Conservation (phyloP, 2,797 vertebrate species). For the Macrochelys suwanniensis region DNA sequence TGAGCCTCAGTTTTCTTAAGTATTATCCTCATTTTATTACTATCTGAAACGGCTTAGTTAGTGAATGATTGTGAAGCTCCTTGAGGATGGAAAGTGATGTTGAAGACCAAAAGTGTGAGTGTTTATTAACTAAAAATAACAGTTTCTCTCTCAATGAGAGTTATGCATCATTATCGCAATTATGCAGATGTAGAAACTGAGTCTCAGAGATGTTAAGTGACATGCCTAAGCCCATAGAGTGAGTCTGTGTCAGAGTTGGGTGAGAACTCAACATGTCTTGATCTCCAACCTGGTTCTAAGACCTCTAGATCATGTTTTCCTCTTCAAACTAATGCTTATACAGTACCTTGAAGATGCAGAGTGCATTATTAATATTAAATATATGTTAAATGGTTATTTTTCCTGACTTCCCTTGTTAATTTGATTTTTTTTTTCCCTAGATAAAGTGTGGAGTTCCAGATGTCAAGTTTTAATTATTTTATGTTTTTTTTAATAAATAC, state of each 20-base stretch:
- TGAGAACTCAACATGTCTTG: fast-evolving
- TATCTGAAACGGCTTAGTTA: background rate
- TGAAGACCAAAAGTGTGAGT: background rate
- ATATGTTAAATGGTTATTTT: fast-evolving
- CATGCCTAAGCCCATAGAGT: fast-evolving
- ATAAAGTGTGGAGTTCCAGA: slow-evolving; percentile 4
- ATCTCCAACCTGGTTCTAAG: background rate
- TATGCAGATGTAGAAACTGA: background rate
- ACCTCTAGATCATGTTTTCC: background rate
- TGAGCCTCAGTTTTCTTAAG: background rate
- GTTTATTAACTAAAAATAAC: background rate
- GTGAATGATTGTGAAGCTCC: fast-evolving
- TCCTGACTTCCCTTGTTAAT: background rate
- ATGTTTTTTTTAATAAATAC: background rate
- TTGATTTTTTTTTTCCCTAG: slow-evolving; percentile 5
- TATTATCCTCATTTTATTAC: no score
- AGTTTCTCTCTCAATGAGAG: background rate
- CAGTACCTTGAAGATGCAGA: background rate
- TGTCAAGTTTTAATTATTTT: background rate
- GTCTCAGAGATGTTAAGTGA: background rate
- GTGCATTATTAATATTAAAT: fast-evolving
- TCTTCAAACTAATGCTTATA: fast-evolving
- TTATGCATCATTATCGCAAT: background rate
- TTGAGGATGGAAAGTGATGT: background rate
- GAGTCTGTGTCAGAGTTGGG: background rate